Conservation (phyloP, 1,140 invertebrate genomes). For the Calycopis cecrops region DNA sequence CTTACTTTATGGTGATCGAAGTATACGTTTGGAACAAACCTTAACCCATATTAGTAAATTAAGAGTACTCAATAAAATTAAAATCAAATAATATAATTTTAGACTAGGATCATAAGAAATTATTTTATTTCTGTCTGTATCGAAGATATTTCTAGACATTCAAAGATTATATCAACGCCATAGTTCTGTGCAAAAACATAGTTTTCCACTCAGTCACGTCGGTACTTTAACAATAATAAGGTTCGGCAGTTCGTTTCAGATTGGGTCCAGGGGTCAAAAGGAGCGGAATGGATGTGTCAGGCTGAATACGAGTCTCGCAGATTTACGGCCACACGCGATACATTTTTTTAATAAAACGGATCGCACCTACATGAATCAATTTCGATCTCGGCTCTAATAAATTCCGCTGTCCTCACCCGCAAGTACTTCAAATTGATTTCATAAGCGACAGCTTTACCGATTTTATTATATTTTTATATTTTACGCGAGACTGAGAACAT, state of each 20-base stretch:
- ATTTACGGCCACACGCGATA: neutral
- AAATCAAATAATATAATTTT: too few relatives aligned
- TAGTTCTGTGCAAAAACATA: too few relatives aligned
- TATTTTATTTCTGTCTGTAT: too few relatives aligned
- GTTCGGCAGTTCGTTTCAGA: neutral
- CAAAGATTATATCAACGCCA: too few relatives aligned
- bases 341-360: neutral
- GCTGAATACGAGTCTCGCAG: neutral
- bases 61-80: too few relatives aligned
- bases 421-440: neutral
- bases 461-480: slow-evolving; percentile 4
- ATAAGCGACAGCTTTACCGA: neutral
- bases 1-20: too few relatives aligned
- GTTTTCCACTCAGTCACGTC: too few relatives aligned
- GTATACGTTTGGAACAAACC: too few relatives aligned
- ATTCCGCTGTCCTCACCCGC: slow-evolving; percentile 4
- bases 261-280: neutral
- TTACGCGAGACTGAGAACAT: too few relatives aligned
- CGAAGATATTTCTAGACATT: too few relatives aligned
- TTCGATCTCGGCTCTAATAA: slow-evolving; percentile 4
- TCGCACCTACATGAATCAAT: neutral
- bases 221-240: neutral
- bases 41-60: too few relatives aligned
- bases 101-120: too few relatives aligned
- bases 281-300: slow-evolving; percentile 2